These are phyloP conservation scores for Lepidochitona cinerea DNA, from an alignment of 2,888 invertebrate genomes.

Conservation along the genomic window DNA sequence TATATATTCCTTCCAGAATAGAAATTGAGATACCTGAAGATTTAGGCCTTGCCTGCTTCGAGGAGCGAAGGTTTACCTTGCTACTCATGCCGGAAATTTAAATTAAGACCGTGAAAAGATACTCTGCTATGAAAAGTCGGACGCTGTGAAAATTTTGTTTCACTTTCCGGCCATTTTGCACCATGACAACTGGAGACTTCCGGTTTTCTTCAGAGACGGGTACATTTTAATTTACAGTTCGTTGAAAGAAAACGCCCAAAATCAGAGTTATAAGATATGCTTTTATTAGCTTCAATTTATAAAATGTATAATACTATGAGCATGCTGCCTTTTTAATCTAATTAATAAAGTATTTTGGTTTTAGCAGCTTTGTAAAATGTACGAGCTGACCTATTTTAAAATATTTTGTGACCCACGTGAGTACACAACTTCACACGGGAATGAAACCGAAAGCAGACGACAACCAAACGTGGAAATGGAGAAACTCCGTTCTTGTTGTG, in stretches of 20 bases:
- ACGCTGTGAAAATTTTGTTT: background rate
- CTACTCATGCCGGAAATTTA: slow-evolving; percentile 37
- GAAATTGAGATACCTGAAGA: slow-evolving; percentile 37
- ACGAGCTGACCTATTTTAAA: no score
- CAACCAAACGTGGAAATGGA: background rate
- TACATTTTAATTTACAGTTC: no score
- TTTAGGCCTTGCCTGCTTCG: slow-evolving; percentile 43
- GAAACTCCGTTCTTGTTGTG: slow-evolving; percentile 2
- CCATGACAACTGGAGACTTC: slow-evolving; percentile 4
- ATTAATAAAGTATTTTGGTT: no score
- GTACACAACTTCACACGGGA: no score
- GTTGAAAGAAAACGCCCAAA: no score
- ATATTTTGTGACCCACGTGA: no score
- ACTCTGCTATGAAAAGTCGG: background rate
- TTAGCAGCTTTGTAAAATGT: no score
- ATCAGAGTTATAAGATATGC: no score
- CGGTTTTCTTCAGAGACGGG: no score
- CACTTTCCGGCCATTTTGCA: slow-evolving; percentile 1
- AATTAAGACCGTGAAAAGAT: background rate
- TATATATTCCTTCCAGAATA: background rate
- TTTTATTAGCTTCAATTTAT: no score
- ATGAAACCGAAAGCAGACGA: background rate
- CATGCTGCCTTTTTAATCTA: no score
- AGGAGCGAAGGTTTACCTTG: slow-evolving; percentile 39
- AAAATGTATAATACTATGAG: no score